Evolutionary conservation across 2,113 vertebrate species (phyloP).

Genomic region (Bos javanicus): DNA sequence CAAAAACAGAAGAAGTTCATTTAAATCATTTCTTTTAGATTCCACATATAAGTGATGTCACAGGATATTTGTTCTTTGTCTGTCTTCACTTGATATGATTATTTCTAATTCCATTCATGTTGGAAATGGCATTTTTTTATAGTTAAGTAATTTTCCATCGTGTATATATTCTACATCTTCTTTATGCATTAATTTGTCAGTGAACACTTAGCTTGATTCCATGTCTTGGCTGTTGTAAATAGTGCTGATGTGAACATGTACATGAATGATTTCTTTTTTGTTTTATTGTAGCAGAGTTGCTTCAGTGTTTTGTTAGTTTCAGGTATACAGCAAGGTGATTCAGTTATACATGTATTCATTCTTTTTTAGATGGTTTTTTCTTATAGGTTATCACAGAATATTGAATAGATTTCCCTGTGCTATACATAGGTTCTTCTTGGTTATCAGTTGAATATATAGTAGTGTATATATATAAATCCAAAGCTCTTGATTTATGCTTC

Average conservation of each 20-base stretch:
- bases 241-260: background rate
- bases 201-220: background rate
- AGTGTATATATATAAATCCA: background rate
- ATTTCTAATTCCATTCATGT: background rate
- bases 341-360: background rate
- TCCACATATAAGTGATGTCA: background rate
- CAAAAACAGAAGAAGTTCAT: too few species aligned
- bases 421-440: background rate
- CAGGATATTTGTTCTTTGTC: background rate
- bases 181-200: background rate
- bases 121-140: background rate
- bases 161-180: background rate
- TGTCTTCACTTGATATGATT: background rate
- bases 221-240: background rate
- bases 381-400: background rate
- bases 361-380: background rate
- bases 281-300: background rate
- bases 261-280: background rate
- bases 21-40: background rate
- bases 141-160: background rate
- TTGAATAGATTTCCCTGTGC: background rate
- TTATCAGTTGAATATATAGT: background rate
- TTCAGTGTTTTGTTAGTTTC: background rate
- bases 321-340: background rate
- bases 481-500: background rate